Base-by-base conservation (phyloP, 1,140 invertebrate species). In the Lamellibrachia luymesi region DNA sequence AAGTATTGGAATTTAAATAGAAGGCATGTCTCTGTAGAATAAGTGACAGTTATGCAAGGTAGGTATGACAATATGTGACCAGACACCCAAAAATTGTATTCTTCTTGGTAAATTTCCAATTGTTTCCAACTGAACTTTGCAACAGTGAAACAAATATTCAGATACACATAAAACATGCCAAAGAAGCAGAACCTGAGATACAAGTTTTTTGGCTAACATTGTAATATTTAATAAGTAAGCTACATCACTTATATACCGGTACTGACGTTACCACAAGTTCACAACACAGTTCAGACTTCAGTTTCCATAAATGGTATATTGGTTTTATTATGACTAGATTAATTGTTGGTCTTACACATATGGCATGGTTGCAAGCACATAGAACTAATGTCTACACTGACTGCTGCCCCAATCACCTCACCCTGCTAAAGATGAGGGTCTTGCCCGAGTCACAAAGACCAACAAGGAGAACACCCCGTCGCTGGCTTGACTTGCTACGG, bases 371-470 rank as follows among this genome's bases (percentile, higher is more conserved):
- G 38, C 38, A 38, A 38, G 38, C 38, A 38, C 1, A 38, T 38
- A 38, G 38, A 38, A 38, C 38, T 38, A 38, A 38, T 38, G 38
- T 38, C 38, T 38, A 38, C 38, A 38, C 38, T 38, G 38, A 38
- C 1, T 38, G 38, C 38, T 38, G 38, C 38, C 38, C 38, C 38
- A 38, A 38, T 38, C 38, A 38, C 7, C 93, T 93, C 93, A 96
- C 96, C 93, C 94, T 97, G 90, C 98, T 97, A 96, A 98, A 98
- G 64, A 99, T 96, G 25, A 98, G 96, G 17, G 98, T 99, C 97
- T 99, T 99, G 17, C 98, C 98, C 94, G 98, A 97, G 95, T 98
- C 98, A 95, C 98, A 98, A 0, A 98, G 96, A 8, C 98, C 98
- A n/a, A 98, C 97, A 25, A 99, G 94, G 64, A 98, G 95, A 91